Conservation (phyloP, 2,113 vertebrate genomes). For the Osmerus eperlanus region DNA sequence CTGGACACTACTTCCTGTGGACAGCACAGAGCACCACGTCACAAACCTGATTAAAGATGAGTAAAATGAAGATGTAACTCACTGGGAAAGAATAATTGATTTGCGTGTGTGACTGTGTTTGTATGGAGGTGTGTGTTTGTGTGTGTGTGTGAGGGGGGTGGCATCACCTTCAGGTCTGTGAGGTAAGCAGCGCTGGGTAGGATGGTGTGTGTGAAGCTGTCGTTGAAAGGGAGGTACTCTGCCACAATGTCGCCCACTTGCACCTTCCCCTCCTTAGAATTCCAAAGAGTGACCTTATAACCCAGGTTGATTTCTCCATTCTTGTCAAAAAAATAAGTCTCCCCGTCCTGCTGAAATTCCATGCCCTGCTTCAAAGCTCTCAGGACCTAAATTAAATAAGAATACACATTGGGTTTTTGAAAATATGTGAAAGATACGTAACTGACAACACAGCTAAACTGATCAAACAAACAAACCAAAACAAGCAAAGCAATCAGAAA, state of each 20-base stretch:
- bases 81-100: too few relatives aligned
- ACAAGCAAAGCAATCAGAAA: too few relatives aligned
- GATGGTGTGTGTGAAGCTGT: constrained; percentile 62
- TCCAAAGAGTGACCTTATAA: constrained; percentile 81
- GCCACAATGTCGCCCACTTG: constrained; percentile 65
- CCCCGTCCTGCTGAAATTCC: constrained; percentile 54
- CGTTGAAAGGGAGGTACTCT: constrained; percentile 72
- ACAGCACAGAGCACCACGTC: not conserved
- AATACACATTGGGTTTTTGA: constrained; percentile 7
- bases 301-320: constrained; percentile 77
- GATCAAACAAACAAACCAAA: too few relatives aligned
- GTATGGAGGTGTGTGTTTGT: not conserved
- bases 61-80: not conserved
- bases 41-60: not conserved
- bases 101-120: too few relatives aligned
- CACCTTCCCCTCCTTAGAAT: constrained; percentile 56
- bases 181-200: constrained; percentile 59
- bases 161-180: constrained; percentile 69
- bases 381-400: constrained; percentile 70
- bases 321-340: constrained; percentile 73
- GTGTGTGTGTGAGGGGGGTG: not conserved
- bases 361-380: constrained; percentile 62
- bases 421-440: not conserved
- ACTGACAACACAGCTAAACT: not conserved
- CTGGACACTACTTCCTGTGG: constrained; percentile 75